Evolutionary conservation across 2,113 vertebrate species (phyloP).

Genomic region (Gopherus flavomarginatus): DNA sequence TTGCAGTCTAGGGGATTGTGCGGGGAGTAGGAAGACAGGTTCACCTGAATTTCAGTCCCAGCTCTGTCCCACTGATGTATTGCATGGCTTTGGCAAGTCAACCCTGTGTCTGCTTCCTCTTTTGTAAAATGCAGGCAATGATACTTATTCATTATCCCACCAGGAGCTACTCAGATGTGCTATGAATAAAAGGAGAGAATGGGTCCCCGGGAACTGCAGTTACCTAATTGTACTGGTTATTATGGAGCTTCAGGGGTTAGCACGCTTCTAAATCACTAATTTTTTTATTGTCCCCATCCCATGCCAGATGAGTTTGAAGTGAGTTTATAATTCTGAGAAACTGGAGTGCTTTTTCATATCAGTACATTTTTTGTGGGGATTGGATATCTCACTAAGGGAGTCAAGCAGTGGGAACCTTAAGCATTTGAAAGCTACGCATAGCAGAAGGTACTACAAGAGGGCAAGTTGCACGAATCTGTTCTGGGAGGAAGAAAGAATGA

Average conservation of each 20-base stretch:
- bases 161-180: conserved; percentile 1
- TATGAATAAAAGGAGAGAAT: not conserved
- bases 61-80: not conserved
- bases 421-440: conserved; percentile 43
- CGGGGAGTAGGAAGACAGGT: conserved; percentile 18
- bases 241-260: not conserved
- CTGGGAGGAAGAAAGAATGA: conserved; percentile 26
- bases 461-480: conserved; percentile 24
- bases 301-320: conserved; percentile 50
- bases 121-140: not conserved
- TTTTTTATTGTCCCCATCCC: conserved; percentile 38
- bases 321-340: conserved; percentile 76
- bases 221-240: conserved; percentile 17
- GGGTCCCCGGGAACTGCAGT: conserved; percentile 16
- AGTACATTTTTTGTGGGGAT: conserved; percentile 44
- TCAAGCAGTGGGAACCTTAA: conserved; percentile 63
- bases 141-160: conserved; percentile 33
- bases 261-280: conserved; percentile 50
- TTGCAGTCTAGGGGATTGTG: not conserved
- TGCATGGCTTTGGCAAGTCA: not conserved
- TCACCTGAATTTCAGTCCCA: conserved; percentile 33
- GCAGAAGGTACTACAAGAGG: conserved; percentile 49
- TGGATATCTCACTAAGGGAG: conserved; percentile 56
- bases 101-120: conserved; percentile 36
- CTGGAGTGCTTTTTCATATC: conserved; percentile 64